These are phyloP conservation scores for Tinea trinotella DNA, from an alignment of 2,888 invertebrate genomes.

Conservation along the genomic window DNA sequence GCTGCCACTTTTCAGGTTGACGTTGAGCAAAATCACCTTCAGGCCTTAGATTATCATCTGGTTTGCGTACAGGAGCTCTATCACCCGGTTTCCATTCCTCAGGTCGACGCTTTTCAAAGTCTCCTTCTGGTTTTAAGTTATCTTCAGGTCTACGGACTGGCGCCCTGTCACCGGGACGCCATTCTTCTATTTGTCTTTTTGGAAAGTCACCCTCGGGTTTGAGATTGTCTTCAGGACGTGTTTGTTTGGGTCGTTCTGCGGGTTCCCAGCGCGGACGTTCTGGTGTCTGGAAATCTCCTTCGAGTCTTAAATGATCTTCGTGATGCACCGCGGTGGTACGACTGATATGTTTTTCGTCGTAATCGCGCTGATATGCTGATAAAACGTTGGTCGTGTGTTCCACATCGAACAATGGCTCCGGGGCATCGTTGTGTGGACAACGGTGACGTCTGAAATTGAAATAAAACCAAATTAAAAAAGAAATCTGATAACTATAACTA, in stretches of 20 bases:
- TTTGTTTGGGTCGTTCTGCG: slow-evolving; percentile 72
- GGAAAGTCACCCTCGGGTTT: slow-evolving; percentile 44
- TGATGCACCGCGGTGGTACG: slow-evolving; percentile 73
- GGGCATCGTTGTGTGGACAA: slow-evolving; percentile 82
- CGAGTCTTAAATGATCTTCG: slow-evolving; percentile 80
- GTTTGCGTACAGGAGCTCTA: slow-evolving; percentile 45
- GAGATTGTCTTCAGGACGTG: slow-evolving; percentile 57
- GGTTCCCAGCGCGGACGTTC: slow-evolving; percentile 63
- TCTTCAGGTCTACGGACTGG: slow-evolving; percentile 57
- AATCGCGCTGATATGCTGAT: slow-evolving; percentile 76
- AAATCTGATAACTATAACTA: too few relatives aligned
- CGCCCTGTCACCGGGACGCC: slow-evolving; percentile 40
- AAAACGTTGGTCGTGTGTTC: slow-evolving; percentile 69
- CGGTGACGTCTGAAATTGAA: slow-evolving; percentile 85
- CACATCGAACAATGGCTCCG: slow-evolving; percentile 73
- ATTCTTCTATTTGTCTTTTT: slow-evolving; percentile 41
- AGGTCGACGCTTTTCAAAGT: slow-evolving; percentile 57
- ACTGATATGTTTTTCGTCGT: slow-evolving; percentile 76
- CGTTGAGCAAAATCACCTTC: slow-evolving; percentile 62
- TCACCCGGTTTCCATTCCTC: slow-evolving; percentile 66
- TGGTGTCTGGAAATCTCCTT: slow-evolving; percentile 77
- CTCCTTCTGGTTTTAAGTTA: slow-evolving; percentile 72
- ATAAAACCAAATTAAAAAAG: slow-evolving; percentile 20
- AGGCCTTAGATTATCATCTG: slow-evolving; percentile 65
- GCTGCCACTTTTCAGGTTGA: slow-evolving; percentile 41